These are phyloP conservation scores for Argyrosomus japonicus DNA, from an alignment of 2,113 vertebrate species.

Conservation along the genomic window DNA sequence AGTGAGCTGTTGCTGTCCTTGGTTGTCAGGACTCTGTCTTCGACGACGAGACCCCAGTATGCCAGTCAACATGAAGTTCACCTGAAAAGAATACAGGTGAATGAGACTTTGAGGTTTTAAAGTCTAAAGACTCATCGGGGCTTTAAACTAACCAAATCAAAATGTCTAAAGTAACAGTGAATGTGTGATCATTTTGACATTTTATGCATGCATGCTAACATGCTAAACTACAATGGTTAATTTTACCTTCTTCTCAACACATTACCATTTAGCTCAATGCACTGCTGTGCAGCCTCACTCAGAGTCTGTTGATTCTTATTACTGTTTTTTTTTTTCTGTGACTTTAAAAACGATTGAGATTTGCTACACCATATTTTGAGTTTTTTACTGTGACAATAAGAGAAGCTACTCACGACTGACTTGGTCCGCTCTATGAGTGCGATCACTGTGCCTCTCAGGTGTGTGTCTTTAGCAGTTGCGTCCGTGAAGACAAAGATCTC, in stretches of 20 bases:
- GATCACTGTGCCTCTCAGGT: conserved; percentile 60
- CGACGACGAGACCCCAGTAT: neutral
- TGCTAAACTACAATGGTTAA: too few relatives aligned
- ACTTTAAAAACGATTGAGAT: too few relatives aligned
- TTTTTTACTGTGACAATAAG: neutral
- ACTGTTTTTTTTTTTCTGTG: too few relatives aligned
- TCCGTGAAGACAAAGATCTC: conserved; percentile 82
- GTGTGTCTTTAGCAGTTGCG: conserved; percentile 63
- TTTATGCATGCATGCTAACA: too few relatives aligned
- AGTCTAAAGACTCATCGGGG: neutral
- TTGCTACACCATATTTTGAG: neutral
- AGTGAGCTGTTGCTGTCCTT: neutral
- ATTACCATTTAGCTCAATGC: too few relatives aligned
- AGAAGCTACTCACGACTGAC: conserved; percentile 55
- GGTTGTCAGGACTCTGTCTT: neutral
- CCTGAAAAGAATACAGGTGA: conserved; percentile 43
- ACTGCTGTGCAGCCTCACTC: too few relatives aligned
- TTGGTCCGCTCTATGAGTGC: conserved; percentile 72
- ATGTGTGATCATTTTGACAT: neutral
- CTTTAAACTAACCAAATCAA: neutral
- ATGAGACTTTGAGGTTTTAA: neutral
- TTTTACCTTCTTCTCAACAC: too few relatives aligned
- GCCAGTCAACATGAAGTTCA: conserved; percentile 73
- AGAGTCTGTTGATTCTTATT: too few relatives aligned
- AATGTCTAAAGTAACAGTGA: too few relatives aligned